These are phyloP conservation scores for Eupithecia pulchellata DNA, from an alignment of 2,888 invertebrate species.

Conservation along the genomic window DNA sequence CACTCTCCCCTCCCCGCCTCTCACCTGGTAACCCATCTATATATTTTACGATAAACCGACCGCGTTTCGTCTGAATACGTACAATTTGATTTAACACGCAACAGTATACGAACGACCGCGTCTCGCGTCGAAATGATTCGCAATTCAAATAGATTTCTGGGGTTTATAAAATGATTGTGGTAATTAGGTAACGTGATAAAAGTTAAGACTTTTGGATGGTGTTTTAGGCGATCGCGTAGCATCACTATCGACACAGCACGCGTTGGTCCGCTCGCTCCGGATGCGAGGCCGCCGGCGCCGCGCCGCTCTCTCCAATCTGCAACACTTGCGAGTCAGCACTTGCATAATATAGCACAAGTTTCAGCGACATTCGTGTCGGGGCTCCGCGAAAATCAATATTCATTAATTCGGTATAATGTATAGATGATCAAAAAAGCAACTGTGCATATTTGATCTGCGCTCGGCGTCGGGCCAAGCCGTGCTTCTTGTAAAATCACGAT, in stretches of 20 bases:
- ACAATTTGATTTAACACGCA: slow-evolving; percentile 41
- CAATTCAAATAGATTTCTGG: slow-evolving; percentile 37
- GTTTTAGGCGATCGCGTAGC: slow-evolving; percentile 42
- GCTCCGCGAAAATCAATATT: slow-evolving; percentile 13
- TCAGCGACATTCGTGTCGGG: slow-evolving; percentile 17
- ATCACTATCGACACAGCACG: slow-evolving; percentile 33
- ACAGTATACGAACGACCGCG: slow-evolving; percentile 41
- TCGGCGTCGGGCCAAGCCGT: slow-evolving; percentile 32
- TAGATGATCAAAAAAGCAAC: slow-evolving; percentile 46
- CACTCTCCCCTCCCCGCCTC: slow-evolving; percentile 41
- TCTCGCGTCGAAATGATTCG: slow-evolving; percentile 40
- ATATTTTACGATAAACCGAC: slow-evolving; percentile 62
- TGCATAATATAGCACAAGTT: not conserved
- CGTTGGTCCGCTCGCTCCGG: slow-evolving; percentile 12
- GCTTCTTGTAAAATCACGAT: slow-evolving; percentile 40
- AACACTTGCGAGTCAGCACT: not conserved
- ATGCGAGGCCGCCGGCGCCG: slow-evolving; percentile 17
- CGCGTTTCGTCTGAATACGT: slow-evolving; percentile 50
- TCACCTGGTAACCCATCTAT: slow-evolving; percentile 32
- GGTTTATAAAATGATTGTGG: slow-evolving; percentile 45
- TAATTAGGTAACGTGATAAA: slow-evolving; percentile 49
- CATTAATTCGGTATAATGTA: slow-evolving; percentile 21
- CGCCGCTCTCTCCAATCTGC: slow-evolving; percentile 8
- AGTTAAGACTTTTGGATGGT: slow-evolving; percentile 45
- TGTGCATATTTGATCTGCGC: slow-evolving; percentile 45